Evolutionary conservation across 2,797 vertebrate genomes (phyloP), one percentile per base, ranked within the genome.

Genomic region (Gastrophryne carolinensis): DNA sequence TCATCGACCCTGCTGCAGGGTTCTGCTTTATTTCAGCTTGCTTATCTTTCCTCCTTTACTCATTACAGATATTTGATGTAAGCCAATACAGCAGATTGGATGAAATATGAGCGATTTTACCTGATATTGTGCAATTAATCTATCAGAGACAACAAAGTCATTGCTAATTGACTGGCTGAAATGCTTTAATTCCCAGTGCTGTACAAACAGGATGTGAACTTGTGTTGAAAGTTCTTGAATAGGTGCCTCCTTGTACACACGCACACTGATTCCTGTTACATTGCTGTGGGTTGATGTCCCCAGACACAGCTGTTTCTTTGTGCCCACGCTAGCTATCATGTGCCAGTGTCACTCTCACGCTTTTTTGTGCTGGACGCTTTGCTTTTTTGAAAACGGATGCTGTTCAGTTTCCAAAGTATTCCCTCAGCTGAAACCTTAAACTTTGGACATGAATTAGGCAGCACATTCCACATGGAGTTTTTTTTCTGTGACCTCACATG

Each of bases 121-220:
- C 65, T 35, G 30, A 32, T 71, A 23, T 78, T 61, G 54, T 29
- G 29, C 61, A 12, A 66, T 39, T 39, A 29, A 41, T 78, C 75
- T 65, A 39, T 77, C 60, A 58, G 23, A 65, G 52, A 60, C 34
- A 62, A 69, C 63, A 70, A 54, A 41, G 27, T 70, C 64, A 78
- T 78, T 72, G 61, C 68, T 66, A 72, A 78, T 52, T 3, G 72
- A 72, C 52, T 27, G 54, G 41, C 63, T 56, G 44, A 53, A 37
- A 47, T 5, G 37, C 30, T 0, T 11, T 3, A 23, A 41, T 41
- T 73, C 62, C 69, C 23, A 39, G 75, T 30, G 35, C 73, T 78
- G 63, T 23, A 12, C 75, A 75, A 73, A 73, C 79, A 83, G 80
- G 49, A 77, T 17, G 71, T 79, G 13, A 1, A 64, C 57, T 61